Conservation (phyloP, 2,888 invertebrate species). For the Oscheius sp. region DNA sequence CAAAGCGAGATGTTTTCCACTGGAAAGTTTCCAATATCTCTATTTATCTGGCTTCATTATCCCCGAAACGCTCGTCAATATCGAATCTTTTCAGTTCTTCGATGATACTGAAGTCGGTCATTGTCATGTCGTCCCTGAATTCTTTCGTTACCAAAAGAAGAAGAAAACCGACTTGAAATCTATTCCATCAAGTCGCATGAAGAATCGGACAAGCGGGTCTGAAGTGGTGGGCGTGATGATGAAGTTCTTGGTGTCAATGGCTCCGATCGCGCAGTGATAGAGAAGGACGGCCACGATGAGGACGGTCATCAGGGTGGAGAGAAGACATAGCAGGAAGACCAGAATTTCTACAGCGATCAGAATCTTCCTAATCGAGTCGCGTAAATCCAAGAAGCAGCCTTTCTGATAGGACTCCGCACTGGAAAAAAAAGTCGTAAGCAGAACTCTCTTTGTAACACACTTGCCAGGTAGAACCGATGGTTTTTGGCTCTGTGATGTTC, state of each 20-base stretch:
- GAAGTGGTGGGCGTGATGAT: not conserved
- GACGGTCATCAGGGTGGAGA: conserved; percentile 1
- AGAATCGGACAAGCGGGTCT: conserved; percentile 11
- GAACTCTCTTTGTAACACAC: too few species aligned
- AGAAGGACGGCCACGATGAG: conserved; percentile 4
- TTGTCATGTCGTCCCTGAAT: not conserved
- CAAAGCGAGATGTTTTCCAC: not conserved
- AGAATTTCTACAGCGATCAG: not conserved
- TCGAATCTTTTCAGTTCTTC: conserved; percentile 24
- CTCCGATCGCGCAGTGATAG: conserved; percentile 4
- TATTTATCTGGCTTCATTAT: not conserved
- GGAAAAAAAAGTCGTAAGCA: not conserved
- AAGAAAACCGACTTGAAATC: conserved; percentile 8
- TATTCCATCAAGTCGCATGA: conserved; percentile 28
- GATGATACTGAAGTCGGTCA: conserved; percentile 31
- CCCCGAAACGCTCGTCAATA: conserved; percentile 13
- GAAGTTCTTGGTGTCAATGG: not conserved
- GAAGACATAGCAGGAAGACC: conserved; percentile 7
- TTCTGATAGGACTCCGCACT: not conserved
- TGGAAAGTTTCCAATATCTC: not conserved
- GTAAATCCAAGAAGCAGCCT: not conserved
- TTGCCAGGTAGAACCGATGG: too few species aligned
- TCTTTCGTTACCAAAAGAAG: not conserved
- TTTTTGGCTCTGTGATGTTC: too few species aligned
- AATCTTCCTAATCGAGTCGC: not conserved